Percentiles rank a stretch among this genome's conserved stretches.
phyloP scores from a whole-genome alignment of 2,113 vertebrate species.

The Phylloscopus trochilus region DNA sequence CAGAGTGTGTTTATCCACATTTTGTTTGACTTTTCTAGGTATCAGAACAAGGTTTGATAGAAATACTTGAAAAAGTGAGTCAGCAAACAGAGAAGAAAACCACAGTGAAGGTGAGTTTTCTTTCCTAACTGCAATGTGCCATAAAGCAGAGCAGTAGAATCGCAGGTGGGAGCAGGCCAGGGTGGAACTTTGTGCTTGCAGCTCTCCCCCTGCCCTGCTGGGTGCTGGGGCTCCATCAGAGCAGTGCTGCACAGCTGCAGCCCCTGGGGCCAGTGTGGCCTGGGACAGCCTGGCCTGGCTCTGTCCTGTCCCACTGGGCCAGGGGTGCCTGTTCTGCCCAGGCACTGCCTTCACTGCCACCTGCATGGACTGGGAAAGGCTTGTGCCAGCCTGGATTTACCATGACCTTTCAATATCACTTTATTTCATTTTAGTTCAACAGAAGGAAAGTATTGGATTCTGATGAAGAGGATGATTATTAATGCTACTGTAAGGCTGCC shows the following conservation, averaged over 20 bases:
- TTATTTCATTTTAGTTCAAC: slow-evolving; percentile 83
- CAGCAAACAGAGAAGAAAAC: slow-evolving; percentile 97
- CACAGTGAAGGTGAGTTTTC: slow-evolving; percentile 86
- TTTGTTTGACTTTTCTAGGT: slow-evolving; percentile 74
- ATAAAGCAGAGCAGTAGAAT: background rate
- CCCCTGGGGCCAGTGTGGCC: background rate
- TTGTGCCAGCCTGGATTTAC: background rate
- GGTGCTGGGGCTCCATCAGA: background rate
- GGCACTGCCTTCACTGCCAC: too few species aligned
- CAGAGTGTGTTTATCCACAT: background rate
- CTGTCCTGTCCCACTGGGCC: background rate
- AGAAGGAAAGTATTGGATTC: slow-evolving; percentile 96
- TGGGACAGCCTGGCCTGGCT: background rate
- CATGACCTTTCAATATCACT: background rate
- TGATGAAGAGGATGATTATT: slow-evolving; percentile 92
- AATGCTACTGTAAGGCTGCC: slow-evolving; percentile 30
- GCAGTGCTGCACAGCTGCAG: background rate
- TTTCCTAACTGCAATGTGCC: background rate
- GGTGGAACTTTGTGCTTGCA: background rate
- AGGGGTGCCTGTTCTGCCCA: background rate
- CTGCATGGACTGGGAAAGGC: background rate
- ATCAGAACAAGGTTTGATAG: slow-evolving; percentile 92
- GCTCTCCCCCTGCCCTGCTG: background rate
- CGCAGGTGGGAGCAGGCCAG: fast-evolving
- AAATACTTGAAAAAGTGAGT: slow-evolving; percentile 98